phyloP scores from a whole-genome alignment of 2,113 vertebrate species.

The Rissa tridactyla region DNA sequence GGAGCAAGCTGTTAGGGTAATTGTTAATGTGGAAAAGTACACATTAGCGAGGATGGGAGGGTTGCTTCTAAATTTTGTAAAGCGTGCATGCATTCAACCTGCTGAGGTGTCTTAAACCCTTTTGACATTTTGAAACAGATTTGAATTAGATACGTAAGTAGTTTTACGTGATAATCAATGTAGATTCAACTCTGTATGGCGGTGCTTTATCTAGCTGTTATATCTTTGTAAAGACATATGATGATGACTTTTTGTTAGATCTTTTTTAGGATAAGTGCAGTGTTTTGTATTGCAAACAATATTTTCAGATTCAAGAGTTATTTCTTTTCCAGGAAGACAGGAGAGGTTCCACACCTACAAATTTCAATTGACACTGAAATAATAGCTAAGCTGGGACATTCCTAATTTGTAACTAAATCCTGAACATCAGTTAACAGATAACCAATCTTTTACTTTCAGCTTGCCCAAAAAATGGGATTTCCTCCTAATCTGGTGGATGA shows the following conservation, averaged over 20 bases:
- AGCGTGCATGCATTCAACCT: neutral
- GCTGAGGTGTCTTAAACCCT: neutral
- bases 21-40: slow-evolving; percentile 13
- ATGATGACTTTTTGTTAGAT: neutral
- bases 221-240: neutral
- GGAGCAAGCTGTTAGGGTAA: slow-evolving; percentile 92
- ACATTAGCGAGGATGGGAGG: neutral
- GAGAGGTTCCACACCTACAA: neutral
- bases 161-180: neutral
- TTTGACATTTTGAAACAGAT: neutral
- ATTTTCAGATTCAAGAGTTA: neutral
- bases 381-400: neutral
- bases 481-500: slow-evolving; percentile 85
- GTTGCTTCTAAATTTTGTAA: neutral
- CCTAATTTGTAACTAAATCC: neutral
- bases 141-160: neutral
- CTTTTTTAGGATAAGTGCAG: neutral
- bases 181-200: neutral
- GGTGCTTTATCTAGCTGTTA: neutral
- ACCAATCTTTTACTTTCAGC: slow-evolving; percentile 73
- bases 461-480: slow-evolving; percentile 96
- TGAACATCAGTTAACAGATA: neutral
- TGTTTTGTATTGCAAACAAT: neutral
- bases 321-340: neutral
- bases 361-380: neutral